Conservation (phyloP, 2,888 invertebrate genomes). For the Brachynemurus nebulosus region DNA sequence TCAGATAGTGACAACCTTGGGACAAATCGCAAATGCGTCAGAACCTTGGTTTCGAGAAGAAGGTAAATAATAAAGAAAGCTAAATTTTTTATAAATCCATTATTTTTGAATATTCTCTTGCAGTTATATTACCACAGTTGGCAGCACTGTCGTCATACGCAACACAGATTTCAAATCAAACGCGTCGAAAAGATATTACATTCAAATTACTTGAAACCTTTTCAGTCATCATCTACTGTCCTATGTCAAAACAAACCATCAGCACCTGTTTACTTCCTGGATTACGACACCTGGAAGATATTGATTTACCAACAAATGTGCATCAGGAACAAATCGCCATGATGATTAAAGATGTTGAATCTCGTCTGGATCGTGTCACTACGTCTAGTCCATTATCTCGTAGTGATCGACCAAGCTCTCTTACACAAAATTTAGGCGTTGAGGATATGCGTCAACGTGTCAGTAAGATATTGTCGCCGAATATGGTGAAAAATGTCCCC, state of each 20-base stretch:
- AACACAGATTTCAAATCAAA: slow-evolving; percentile 37
- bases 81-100: slow-evolving; percentile 8
- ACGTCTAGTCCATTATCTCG: slow-evolving; percentile 13
- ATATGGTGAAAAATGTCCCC: slow-evolving; percentile 25
- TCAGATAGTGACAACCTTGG: slow-evolving; percentile 45
- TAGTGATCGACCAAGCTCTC: slow-evolving; percentile 8
- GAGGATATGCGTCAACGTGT: slow-evolving; percentile 45
- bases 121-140: slow-evolving; percentile 48
- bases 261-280: slow-evolving; percentile 35
- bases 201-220: slow-evolving; percentile 49
- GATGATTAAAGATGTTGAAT: slow-evolving; percentile 39
- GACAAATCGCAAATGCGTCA: slow-evolving; percentile 43
- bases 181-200: slow-evolving; percentile 41
- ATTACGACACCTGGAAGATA: slow-evolving; percentile 27
- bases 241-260: slow-evolving; percentile 35
- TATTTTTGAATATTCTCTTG: slow-evolving; percentile 20
- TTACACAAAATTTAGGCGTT: slow-evolving; percentile 35
- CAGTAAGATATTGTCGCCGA: slow-evolving; percentile 41
- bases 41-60: slow-evolving; percentile 45
- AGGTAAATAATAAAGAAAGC: slow-evolving; percentile 28
- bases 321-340: slow-evolving; percentile 37
- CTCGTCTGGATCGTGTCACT: slow-evolving; percentile 26
- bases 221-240: slow-evolving; percentile 40
- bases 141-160: slow-evolving; percentile 41
- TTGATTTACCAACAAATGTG: slow-evolving; percentile 19